phyloP scores from a whole-genome alignment of 92 coral and sea anemone species.

The Bergia puertoricense region DNA sequence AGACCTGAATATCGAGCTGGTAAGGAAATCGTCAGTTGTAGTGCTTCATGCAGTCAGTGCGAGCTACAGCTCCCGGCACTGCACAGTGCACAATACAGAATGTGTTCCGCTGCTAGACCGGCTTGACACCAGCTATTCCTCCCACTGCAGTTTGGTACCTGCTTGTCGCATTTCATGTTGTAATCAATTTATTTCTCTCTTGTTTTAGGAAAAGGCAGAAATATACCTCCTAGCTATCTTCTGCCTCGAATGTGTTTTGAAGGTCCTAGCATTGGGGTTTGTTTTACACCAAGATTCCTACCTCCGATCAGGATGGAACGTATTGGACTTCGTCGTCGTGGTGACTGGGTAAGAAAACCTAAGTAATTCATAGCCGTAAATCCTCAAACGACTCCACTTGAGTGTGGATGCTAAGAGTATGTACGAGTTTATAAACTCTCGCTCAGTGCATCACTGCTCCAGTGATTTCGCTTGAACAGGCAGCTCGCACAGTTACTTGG shows the following conservation, averaged over 20 bases:
- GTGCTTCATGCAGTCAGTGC: neutral
- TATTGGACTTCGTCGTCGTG: slow-evolving; percentile 91
- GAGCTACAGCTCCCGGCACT: neutral
- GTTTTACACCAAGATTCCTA: slow-evolving; percentile 87
- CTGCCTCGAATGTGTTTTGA: slow-evolving; percentile 85
- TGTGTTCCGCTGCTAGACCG: slow-evolving; percentile 11
- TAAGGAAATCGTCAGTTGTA: slow-evolving; percentile 51
- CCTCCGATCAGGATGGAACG: slow-evolving; percentile 96
- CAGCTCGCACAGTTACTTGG: neutral
- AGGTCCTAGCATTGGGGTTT: slow-evolving; percentile 90
- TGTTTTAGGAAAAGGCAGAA: slow-evolving; percentile 88
- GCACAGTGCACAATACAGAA: slow-evolving; percentile 22
- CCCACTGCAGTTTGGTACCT: slow-evolving; percentile 34
- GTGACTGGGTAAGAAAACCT: slow-evolving; percentile 84
- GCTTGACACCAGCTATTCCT: slow-evolving; percentile 22
- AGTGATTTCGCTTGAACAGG: neutral
- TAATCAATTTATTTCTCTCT: slow-evolving; percentile 42
- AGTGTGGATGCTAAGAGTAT: neutral
- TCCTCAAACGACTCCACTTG: slow-evolving; percentile 25
- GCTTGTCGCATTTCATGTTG: slow-evolving; percentile 33
- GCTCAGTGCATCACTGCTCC: neutral
- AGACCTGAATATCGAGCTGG: slow-evolving; percentile 74
- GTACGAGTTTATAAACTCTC: neutral
- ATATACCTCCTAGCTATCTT: slow-evolving; percentile 92
- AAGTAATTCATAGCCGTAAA: slow-evolving; percentile 38